Conservation (phyloP, 2,113 vertebrate genomes). For the Nothocercus nigrocapillus region DNA sequence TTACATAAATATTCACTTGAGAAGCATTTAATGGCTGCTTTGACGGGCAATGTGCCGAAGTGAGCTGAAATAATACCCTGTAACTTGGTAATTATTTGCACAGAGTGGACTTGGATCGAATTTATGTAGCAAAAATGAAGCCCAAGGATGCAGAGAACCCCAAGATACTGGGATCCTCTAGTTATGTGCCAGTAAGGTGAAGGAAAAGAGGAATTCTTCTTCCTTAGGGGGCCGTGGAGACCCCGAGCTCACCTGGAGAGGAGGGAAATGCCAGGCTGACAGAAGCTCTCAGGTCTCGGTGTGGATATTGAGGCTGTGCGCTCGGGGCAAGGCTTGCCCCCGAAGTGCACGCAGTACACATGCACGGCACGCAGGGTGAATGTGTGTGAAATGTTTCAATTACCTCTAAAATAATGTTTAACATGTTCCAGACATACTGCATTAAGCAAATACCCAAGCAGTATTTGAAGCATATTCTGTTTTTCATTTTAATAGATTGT, state of each 20-base stretch:
- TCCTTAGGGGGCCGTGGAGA: neutral
- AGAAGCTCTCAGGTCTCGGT: neutral
- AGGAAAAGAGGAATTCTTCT: neutral
- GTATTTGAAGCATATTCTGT: conserved; percentile 71
- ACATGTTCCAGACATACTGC: conserved; percentile 78
- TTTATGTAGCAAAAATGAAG: neutral
- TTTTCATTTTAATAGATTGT: conserved; percentile 82
- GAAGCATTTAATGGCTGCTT: conserved; percentile 62
- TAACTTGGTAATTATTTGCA: neutral
- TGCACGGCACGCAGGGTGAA: conserved; percentile 37
- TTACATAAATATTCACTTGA: conserved; percentile 64
- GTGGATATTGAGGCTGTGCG: neutral
- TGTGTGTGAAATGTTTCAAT: conserved; percentile 85
- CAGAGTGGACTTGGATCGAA: neutral
- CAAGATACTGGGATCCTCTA: neutral
- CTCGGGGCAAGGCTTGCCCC: neutral
- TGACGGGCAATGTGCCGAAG: conserved; percentile 50
- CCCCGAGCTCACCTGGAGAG: neutral
- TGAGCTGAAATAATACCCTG: conserved; percentile 32
- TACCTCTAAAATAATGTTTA: conserved; percentile 83
- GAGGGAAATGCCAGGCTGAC: neutral
- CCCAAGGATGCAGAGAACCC: neutral
- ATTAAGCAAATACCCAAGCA: conserved; percentile 73
- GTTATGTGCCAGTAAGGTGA: neutral
- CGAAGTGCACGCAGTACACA: neutral